Evolutionary conservation across 2,888 invertebrate species (phyloP), one percentile per base, ranked within the genome.

Genomic region (Dinocampus coccinellae): DNA sequence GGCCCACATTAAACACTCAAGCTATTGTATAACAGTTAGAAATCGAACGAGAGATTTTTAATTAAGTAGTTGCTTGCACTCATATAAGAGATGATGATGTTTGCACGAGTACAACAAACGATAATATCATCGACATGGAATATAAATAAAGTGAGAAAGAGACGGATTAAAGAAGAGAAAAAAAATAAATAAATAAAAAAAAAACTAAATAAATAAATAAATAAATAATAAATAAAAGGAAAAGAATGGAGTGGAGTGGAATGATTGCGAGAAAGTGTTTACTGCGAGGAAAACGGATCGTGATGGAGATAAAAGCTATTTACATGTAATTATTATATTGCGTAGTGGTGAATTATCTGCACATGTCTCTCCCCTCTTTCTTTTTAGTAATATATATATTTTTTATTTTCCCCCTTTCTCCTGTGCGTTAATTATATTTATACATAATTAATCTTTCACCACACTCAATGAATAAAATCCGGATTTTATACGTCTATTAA

Each of bases 301-400:
- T 77, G 81, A 73, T 68, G 75, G 70, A 76, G 84, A 83, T 85
- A 84, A 81, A 76, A 71, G 71, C 77, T 78, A 81, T 84, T 84
- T 84, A 81, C 83, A 83, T 83, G 82, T 78, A 82, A 84, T 84
- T 83, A 83, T 82, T 83, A 83, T 82, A 78, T 78, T 78, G 81
- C 81, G 77, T 58, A 52, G 64, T 64, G 69, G 13, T 34, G 29
- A 67, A 72, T 67, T 62, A 68, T 67, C 57, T 67, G 11, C 34
- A 65, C 39, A 24, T 60, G 33, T 36, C 22, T 34, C 33, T 3
- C 16, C 10, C 20, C 3, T 13, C 42, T 26, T 24, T 16, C 6
- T 16, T 62, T 26, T 13, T 24, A 16, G 2, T 36, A 11, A 53
- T 53, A 20, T 55, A 20, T 55, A 10, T 26, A 55, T 52, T 29